Conservation (phyloP, 2,888 invertebrate species). For the Geotrupes spiniger region DNA sequence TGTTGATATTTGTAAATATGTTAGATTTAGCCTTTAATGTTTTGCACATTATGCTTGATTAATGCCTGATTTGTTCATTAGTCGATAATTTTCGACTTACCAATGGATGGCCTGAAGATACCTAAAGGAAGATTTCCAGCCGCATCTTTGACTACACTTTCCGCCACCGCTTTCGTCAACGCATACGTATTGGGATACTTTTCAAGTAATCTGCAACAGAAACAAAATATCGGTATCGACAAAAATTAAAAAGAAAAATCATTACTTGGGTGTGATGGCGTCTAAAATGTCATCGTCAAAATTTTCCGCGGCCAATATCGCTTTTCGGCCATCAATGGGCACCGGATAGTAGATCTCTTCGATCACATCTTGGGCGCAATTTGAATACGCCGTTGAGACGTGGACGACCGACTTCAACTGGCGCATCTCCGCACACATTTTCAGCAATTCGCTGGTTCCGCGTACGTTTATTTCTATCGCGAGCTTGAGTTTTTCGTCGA, state of each 20-base stretch:
- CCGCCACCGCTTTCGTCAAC: constrained; percentile 87
- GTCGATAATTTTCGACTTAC: no score
- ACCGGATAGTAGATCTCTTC: constrained; percentile 50
- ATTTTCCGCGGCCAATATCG: constrained; percentile 53
- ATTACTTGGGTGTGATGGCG: constrained; percentile 59
- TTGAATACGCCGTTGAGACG: constrained; percentile 60
- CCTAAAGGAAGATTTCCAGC: constrained; percentile 73
- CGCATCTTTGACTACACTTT: constrained; percentile 67
- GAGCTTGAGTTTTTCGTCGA: constrained; percentile 71
- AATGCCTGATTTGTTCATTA: no score
- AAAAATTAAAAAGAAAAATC: constrained; percentile 13
- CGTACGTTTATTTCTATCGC: constrained; percentile 73
- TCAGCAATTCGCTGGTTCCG: constrained; percentile 63
- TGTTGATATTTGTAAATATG: no score
- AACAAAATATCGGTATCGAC: neutral
- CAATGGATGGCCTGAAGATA: constrained; percentile 82
- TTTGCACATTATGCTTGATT: no score
- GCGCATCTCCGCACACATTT: constrained; percentile 64
- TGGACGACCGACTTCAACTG: constrained; percentile 59
- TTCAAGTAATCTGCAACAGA: constrained; percentile 58
- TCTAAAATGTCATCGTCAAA: constrained; percentile 55
- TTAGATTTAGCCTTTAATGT: no score
- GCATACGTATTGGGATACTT: constrained; percentile 88
- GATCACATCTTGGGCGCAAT: constrained; percentile 48
- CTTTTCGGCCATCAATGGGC: constrained; percentile 53